Evolutionary conservation across 2,113 vertebrate genomes (phyloP), one percentile per base, ranked within the genome.

Genomic region (Chaenogobius annularis): DNA sequence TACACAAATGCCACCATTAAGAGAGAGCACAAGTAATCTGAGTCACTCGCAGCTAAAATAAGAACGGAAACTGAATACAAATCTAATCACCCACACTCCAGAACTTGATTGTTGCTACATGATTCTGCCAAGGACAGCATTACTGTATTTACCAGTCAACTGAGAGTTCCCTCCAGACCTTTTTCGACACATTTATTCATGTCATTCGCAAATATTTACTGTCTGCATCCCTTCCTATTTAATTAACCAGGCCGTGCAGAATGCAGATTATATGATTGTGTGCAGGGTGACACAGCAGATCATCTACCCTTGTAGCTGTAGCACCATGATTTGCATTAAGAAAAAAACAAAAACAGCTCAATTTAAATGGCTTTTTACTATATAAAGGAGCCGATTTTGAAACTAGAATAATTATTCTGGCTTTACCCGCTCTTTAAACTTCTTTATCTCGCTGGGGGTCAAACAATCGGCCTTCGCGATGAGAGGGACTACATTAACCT

Each of bases 391-490:
- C 10, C 10, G 17, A 11, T n/a, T 47, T 12, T 46, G 12, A 13
- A 22, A n/a, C 7, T 2, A 20, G 5, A 7, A 17, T 13, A 5
- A 43, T 65, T 3, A 43, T 14, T 11, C 1, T 26, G 67, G 9
- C 37, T 65, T 95, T 73, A 97, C 96, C 93, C 93, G 91, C 73
- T 97, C 95, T 83, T 98, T 98, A 70, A 98, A 93, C 64, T 94
- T 98, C 70, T 92, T 94, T 72, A 97, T 95, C 92, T 98, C 96
- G 0, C 80, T 82, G 13, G 95, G 96, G 13, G 96, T 94, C 40
- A 98, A 93, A 70, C 95, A 96, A 92, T 98, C 96, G 0, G 96
- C 96, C 81, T 98, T 98, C 69, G 96, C 92, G 52, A 98, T 96
- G 75, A 98, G 93, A 19, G 96, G 96, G 31, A 98, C 95, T 4